These are phyloP conservation scores for Ganaspis brasiliensis DNA, from an alignment of 2,888 invertebrate species.

Conservation along the genomic window DNA sequence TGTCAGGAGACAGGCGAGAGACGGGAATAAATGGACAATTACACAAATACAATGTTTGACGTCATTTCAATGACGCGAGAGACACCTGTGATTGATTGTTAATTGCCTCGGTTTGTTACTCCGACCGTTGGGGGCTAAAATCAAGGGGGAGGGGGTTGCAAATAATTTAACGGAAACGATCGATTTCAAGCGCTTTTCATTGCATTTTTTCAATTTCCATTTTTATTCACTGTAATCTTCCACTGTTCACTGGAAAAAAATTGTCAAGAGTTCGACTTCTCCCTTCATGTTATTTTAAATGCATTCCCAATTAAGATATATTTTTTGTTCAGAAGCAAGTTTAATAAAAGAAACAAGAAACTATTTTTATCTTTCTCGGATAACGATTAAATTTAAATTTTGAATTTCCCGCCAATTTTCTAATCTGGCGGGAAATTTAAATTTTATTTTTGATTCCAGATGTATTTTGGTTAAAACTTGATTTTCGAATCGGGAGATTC, in stretches of 20 bases:
- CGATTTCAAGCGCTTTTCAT: conserved; percentile 71
- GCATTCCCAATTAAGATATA: too few relatives aligned
- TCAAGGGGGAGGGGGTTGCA: conserved; percentile 65
- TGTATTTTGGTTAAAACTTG: too few relatives aligned
- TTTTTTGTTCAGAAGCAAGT: conserved; percentile 5
- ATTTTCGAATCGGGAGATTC: too few relatives aligned
- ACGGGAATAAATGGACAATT: conserved; percentile 81
- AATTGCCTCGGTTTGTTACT: conserved; percentile 81
- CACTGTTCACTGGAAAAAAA: not conserved
- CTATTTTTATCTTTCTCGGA: too few relatives aligned
- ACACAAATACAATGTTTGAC: conserved; percentile 80
- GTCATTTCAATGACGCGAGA: conserved; percentile 80
- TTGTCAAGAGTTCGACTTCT: too few relatives aligned
- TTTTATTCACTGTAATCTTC: conserved; percentile 46
- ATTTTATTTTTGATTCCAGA: too few relatives aligned
- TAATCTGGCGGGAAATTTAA: too few relatives aligned
- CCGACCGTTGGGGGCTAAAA: conserved; percentile 59
- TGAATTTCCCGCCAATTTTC: too few relatives aligned
- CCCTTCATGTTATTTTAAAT: too few relatives aligned
- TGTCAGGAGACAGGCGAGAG: conserved; percentile 79
- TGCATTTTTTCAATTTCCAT: conserved; percentile 63
- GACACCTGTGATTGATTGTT: conserved; percentile 80
- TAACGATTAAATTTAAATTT: too few relatives aligned
- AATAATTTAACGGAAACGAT: conserved; percentile 78
- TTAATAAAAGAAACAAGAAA: too few relatives aligned